Base-by-base conservation (phyloP, 1,140 invertebrate species). In the Phocides pigmalion region DNA sequence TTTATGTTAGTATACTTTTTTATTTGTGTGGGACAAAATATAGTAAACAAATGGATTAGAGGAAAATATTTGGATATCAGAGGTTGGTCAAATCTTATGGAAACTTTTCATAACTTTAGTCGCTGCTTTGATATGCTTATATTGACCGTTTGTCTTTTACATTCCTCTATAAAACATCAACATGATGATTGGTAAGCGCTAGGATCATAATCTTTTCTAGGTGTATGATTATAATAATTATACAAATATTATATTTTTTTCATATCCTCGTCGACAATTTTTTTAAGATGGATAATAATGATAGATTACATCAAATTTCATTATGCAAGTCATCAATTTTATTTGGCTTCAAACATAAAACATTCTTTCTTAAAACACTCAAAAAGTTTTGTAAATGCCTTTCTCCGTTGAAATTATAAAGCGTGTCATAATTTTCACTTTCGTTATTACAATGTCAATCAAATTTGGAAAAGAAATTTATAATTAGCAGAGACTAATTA, bases 351-450 rank as follows among this genome's bases (percentile, higher is more conserved):
- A 37, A 51, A 17, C 14, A 44, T 44, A 58, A 44, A 16, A 58
- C 39, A 19, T 58, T 44, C 39, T 64, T 64, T 68, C 64, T 62
- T 51, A 67, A 72, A 69, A 64, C 54, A 71, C 56, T 61, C 62
- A 51, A 71, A 66, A 62, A 68, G 44, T 68, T 62, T 53, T 62
- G 41, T 68, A 68, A 66, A 51, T 62, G 74, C 74, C 82, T 87
- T 88, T 89, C 84, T 85, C 87, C 72, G 71, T 84, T 70, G 69
- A 76, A 85, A 81, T 82, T 78, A 83, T 67, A 82, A 80, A 82
- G 79, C 87, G 85, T 88, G 77, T 84, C 81, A 81, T 76, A 70
- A 75, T 85, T 78, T 83, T 84, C 68, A 84, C 85, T 88, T 87
- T 90, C 85, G 78, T 84, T 76, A 73, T 76, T 74, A 76, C 76